Base-by-base conservation (phyloP, 35 echinoderm and acorn worm species). In the Diadema setosum region DNA sequence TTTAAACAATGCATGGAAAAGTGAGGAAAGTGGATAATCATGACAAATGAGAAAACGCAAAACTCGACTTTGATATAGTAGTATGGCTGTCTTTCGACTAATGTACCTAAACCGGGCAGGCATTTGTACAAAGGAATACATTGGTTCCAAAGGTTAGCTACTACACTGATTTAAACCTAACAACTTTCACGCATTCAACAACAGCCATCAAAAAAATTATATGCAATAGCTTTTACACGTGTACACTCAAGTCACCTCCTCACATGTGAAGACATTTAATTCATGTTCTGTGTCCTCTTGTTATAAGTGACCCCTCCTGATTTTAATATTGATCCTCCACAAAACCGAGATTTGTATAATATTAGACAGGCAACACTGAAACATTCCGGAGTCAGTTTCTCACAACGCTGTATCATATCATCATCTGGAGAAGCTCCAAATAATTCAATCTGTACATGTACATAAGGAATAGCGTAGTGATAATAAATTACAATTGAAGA, bases 111-210 rank as follows among this genome's bases (percentile, higher is more conserved):
- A 78, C 24, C 48, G n/a, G 48, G 29, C 36, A 78, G 73, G 73
- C 73, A 78, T 78, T 78, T 78, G 20, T 78, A 78, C 73, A 78
- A 78, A 78, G 73, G 73, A 42, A 78, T 44, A 78, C 73, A 78
- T 26, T 35, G 9, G 33, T 78, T 78, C 40, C 73, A 78, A 44
- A 43, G 7, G 25, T 78, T 5, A 17, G 40, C 40, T 78, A 78
- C 29, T 78, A 78, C 73, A 78, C 73, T 42, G 26, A 39, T 73
- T 78, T 78, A 78, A 78, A 42, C 73, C 40, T 43, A 42, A 26
- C 36, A 78, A 42, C 63, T 67, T 29, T 36, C 73, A 78, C 73
- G 15, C 73, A 78, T 78, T 78, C 40, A 78, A 78, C 73, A 33
- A 73, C 67, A 20, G 20, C 73, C 37, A 78, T 78, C 73, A 78